Conservation (phyloP, 1,140 invertebrate species). For the Temnothorax longispinosus region DNA sequence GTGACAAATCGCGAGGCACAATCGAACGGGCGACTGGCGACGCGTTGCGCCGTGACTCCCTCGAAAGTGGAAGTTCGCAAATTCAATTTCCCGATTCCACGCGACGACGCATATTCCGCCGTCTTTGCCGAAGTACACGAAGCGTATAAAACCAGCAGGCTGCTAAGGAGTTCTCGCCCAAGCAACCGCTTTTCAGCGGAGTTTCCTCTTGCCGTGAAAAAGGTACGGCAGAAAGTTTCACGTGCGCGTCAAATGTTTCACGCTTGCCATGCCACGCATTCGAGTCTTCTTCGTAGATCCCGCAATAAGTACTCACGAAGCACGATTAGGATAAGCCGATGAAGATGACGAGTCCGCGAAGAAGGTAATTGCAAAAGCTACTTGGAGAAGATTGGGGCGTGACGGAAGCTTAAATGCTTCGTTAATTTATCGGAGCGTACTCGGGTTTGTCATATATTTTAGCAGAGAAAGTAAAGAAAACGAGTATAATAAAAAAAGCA, state of each 20-base stretch:
- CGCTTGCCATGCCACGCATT: not conserved
- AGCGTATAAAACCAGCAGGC: slow-evolving; percentile 68
- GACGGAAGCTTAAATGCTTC: not conserved
- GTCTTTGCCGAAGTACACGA: slow-evolving; percentile 59
- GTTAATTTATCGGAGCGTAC: not conserved
- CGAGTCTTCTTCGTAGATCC: slow-evolving; percentile 12
- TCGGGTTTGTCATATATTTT: not conserved
- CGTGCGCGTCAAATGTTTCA: slow-evolving; percentile 12
- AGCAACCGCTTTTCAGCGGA: slow-evolving; percentile 57
- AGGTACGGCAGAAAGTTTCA: slow-evolving; percentile 31
- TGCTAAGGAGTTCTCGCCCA: slow-evolving; percentile 70
- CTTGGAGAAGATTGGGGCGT: not conserved
- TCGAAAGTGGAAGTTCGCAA: slow-evolving; percentile 68
- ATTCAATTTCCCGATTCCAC: slow-evolving; percentile 75
- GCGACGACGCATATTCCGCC: slow-evolving; percentile 71
- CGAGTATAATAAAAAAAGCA: not conserved
- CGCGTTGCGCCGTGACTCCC: slow-evolving; percentile 14
- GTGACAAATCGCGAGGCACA: slow-evolving; percentile 29
- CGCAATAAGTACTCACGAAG: not conserved
- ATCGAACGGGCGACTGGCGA: not conserved
- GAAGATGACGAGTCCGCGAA: not conserved
- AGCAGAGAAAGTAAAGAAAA: not conserved
- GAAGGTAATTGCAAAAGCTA: slow-evolving; percentile 16
- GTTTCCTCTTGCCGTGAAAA: slow-evolving; percentile 39
- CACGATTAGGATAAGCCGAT: slow-evolving; percentile 22